Evolutionary conservation across 2,113 vertebrate species (phyloP), one percentile per base, ranked within the genome.

Genomic region (Cebidichthys violaceus): DNA sequence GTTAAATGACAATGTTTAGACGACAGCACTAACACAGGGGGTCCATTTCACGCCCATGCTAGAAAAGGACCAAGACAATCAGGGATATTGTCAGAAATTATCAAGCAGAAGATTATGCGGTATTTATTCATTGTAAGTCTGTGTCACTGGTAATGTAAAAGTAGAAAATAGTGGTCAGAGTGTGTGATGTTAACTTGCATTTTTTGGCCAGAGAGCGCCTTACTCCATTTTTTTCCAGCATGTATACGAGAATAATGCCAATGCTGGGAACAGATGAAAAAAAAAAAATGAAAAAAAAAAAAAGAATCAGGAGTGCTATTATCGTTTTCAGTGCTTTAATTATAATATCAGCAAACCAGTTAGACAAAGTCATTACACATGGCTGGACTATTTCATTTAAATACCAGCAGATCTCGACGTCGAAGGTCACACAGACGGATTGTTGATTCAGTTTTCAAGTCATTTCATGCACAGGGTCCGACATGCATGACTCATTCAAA

Each of bases 181-280:
- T 92, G 89, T 91, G 87, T 92, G 87, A 86, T 85, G 85, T 92
- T 86, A 91, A 72, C 78, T 84, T 90, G 73, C 90, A 91, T 91
- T 93, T 93, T 91, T 88, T 92, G 93, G 88, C 93, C 93, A 87
- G 88, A 93, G 83, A 94, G 87, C 93, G 92, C 93, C 92, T 94
- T 94, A 94, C 85, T 84, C 74, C 76, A 90, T 86, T 80, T 66
- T 27, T 89, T 82, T 88, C 87, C 81, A 80, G 86, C 85, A 89
- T 85, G 83, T 81, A 47, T 73, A 85, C 75, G 20, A 91, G 57
- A 85, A 79, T 45, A 83, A 82, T 59, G 24, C 20, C 83, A 39
- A 74, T 75, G 79, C 89, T 90, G 88, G 92, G 54, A 87, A 86
- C 37, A 35, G 73, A 81, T 83, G 22, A 70, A 52, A 62, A 74